phyloP scores from a whole-genome alignment of 2,888 invertebrate species.

The Clusia tigrina region DNA sequence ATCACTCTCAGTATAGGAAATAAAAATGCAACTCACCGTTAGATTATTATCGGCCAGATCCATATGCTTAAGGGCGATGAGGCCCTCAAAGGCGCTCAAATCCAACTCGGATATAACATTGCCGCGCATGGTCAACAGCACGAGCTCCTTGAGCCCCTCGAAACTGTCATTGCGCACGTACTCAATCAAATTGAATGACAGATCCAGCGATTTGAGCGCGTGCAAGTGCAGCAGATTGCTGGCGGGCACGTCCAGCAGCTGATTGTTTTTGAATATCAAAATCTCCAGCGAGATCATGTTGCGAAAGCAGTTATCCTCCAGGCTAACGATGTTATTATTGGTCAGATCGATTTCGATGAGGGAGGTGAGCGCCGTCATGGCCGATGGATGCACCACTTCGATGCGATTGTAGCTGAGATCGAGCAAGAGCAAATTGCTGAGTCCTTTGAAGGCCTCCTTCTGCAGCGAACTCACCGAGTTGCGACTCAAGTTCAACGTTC shows the following conservation, averaged over 20 bases:
- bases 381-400: slow-evolving; percentile 74
- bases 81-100: slow-evolving; percentile 76
- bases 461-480: slow-evolving; percentile 77
- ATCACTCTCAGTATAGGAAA: too few relatives aligned
- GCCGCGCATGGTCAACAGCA: slow-evolving; percentile 75
- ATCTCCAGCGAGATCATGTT: slow-evolving; percentile 75
- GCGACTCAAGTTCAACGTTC: slow-evolving; percentile 77
- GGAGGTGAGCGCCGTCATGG: slow-evolving; percentile 80
- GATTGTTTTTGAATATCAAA: slow-evolving; percentile 80
- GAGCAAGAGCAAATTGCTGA: slow-evolving; percentile 72
- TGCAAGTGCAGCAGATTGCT: slow-evolving; percentile 73
- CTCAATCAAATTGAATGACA: slow-evolving; percentile 82
- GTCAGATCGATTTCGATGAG: slow-evolving; percentile 79
- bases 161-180: slow-evolving; percentile 76
- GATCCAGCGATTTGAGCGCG: slow-evolving; percentile 75
- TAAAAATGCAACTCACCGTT: slow-evolving; percentile 69
- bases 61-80: slow-evolving; percentile 76
- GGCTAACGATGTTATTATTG: slow-evolving; percentile 77
- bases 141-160: slow-evolving; percentile 75
- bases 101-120: slow-evolving; percentile 80
- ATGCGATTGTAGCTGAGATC: slow-evolving; percentile 83
- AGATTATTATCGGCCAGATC: slow-evolving; percentile 85
- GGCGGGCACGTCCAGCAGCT: slow-evolving; percentile 78
- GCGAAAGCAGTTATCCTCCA: slow-evolving; percentile 76
- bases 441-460: slow-evolving; percentile 79